Evolutionary conservation across 2,888 invertebrate genomes (phyloP), one percentile per base, ranked within the genome.

Genomic region (Ametastegia equiseti): DNA sequence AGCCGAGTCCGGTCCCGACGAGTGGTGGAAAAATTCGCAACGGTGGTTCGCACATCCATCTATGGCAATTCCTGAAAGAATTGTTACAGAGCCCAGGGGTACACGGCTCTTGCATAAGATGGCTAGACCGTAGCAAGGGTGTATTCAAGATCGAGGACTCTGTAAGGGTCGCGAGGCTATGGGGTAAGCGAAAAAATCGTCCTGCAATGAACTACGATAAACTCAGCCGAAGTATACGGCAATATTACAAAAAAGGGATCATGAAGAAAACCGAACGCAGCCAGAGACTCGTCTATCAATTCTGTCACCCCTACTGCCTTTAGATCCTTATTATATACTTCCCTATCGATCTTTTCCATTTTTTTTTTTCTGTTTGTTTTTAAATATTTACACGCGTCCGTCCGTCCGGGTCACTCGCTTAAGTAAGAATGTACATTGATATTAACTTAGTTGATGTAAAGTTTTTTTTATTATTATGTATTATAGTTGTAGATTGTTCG

Each of bases 131-230:
- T 90, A 94, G 94, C 92, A 97, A 96, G 92, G 99, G 98, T 82
- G 97, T 99, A 63, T 99, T 99, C 94, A 99, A 99, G 93, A 99
- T 99, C 91, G 99, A 99, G 92, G 99, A 99, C 93, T 98, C 98
- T 13, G 97, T 98, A 39, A 95, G 97, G 86, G 98, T 99, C 79
- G 99, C 99, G n/a, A 94, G 97, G 86, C 94, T 98, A 80, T 99
- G 99, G 99, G 99, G 99, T 83, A 96, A 97, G 88, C 94, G 99
- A 85, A 99, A 99, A 93, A 99, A 99, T 93, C 94, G 99, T 11
- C 98, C 99, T 0, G 98, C 98, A 39, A 99, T 99, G 99, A 99
- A 99, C 94, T 99, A 99, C 93, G 99, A 99, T 93, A 99, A 99
- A 92, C 93, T 99, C 73, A 98, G 98, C 84, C 95, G 99, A 81